These are phyloP conservation scores for Helicoverpa assulta DNA, from an alignment of 2,888 invertebrate species.

Conservation along the genomic window DNA sequence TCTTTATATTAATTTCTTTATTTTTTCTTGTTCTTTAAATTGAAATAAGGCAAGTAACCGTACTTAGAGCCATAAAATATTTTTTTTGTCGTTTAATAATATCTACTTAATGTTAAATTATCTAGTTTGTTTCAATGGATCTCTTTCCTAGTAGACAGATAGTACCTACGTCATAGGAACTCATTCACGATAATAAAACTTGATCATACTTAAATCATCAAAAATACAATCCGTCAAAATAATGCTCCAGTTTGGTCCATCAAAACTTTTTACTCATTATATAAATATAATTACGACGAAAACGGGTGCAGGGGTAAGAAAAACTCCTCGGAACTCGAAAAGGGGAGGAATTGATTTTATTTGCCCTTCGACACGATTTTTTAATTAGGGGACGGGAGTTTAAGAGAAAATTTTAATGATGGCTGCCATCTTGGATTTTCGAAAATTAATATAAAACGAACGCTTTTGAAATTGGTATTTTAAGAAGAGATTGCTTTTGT, in stretches of 20 bases:
- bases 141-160: too few relatives aligned
- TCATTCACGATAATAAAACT: too few relatives aligned
- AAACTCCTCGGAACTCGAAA: conserved; percentile 75
- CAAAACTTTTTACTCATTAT: conserved; percentile 82
- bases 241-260: conserved; percentile 67
- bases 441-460: conserved; percentile 49
- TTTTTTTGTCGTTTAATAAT: too few relatives aligned
- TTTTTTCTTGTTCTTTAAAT: too few relatives aligned
- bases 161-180: too few relatives aligned
- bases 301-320: conserved; percentile 75
- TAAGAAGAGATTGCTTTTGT: conserved; percentile 19
- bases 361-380: conserved; percentile 88
- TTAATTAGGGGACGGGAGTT: conserved; percentile 79
- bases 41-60: too few relatives aligned
- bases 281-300: conserved; percentile 83
- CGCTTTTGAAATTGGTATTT: conserved; percentile 38
- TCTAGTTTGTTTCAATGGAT: too few relatives aligned
- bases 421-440: conserved; percentile 55
- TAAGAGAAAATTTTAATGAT: conserved; percentile 71
- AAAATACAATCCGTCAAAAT: conserved; percentile 28
- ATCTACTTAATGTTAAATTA: too few relatives aligned
- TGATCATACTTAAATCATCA: too few relatives aligned
- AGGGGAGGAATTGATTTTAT: conserved; percentile 87
- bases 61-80: too few relatives aligned
- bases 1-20: too few relatives aligned